Base-by-base conservation (phyloP, 2,888 invertebrate genomes). In the Thelaira solivaga region DNA sequence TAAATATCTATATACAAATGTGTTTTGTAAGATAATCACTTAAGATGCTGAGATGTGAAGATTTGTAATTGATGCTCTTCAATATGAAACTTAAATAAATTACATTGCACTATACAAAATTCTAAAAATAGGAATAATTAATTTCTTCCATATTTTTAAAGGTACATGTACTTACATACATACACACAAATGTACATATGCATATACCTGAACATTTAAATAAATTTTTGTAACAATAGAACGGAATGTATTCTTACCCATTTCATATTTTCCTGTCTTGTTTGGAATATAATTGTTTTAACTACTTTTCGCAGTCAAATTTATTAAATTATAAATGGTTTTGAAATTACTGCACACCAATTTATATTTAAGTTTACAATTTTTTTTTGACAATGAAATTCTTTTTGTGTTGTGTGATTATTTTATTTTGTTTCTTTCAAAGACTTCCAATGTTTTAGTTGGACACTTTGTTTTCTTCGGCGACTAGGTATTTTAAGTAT, bases 261-360 rank as follows among this genome's bases (percentile, higher is more conserved):
- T 81, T 81, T 81, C 81, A 81, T 81, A 80, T 59, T 77, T 71
- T 75, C 18, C 34, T 20, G 45, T 47, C 39, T 62, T 29, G 34
- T 29, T 43, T 47, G 24, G 43, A 24, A 47, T 49, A 57, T 67
- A 43, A 41, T 57, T 20, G 18, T 49, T 34, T 45, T 43, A 61
- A 53, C 20, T 11, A 20, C 7, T 26, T 53, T 34, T 39, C 34
- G 6, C 29, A 13, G 20, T 47, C 31, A 16, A 45, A 11, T n/a
- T 47, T 55, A 24, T 8, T 26, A 26, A 22, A n/a, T n/a, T n/a
- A n/a, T n/a, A n/a, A n/a, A n/a, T n/a, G 47, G 16, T 36, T 67
- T 45, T 20, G 13, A 22, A 22, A 13, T 47, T 20, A 13, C 29
- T 20, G 7, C 47, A 49, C 34, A 34, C 34, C 11, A 11, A 4